A percentile compares a stretch with the other conserved stretches of the same genome.
Conservation (phyloP, 2,113 vertebrate genomes). For the Triplophysa siluroides region DNA sequence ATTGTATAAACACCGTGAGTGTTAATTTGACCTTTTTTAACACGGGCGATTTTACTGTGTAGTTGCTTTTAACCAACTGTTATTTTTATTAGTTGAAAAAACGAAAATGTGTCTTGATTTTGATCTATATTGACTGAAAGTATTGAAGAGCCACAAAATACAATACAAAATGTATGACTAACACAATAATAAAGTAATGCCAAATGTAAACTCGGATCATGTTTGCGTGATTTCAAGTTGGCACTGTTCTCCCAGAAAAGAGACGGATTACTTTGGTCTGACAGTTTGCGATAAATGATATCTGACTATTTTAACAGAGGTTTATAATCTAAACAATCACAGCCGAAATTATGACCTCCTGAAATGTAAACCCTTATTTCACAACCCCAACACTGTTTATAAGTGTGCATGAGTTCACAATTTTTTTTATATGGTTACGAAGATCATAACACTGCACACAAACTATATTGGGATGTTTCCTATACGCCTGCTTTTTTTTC, state of each 20-base stretch:
- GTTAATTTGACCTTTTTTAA: too few species aligned
- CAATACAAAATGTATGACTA: not conserved
- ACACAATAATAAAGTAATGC: not conserved
- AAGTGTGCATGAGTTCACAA: not conserved
- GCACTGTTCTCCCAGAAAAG: not conserved
- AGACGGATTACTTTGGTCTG: too few species aligned
- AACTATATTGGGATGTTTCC: not conserved
- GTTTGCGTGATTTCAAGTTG: not conserved
- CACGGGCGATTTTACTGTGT: too few species aligned
- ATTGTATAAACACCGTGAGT: too few species aligned
- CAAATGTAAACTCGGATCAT: not conserved
- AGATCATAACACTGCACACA: not conserved
- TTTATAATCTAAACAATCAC: slow-evolving; percentile 16
- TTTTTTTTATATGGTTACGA: not conserved
- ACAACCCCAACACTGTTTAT: not conserved
- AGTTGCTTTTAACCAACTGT: too few species aligned
- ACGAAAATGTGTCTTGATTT: too few species aligned
- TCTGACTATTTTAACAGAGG: not conserved
- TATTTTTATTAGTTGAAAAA: too few species aligned
- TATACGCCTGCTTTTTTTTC: not conserved
- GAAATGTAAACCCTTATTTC: not conserved
- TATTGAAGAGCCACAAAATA: too few species aligned
- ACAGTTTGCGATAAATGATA: not conserved
- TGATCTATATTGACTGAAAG: not conserved
- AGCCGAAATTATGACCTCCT: not conserved